Evolutionary conservation across 2,888 invertebrate genomes (phyloP).

Genomic region (Drosophila gaucha): DNA sequence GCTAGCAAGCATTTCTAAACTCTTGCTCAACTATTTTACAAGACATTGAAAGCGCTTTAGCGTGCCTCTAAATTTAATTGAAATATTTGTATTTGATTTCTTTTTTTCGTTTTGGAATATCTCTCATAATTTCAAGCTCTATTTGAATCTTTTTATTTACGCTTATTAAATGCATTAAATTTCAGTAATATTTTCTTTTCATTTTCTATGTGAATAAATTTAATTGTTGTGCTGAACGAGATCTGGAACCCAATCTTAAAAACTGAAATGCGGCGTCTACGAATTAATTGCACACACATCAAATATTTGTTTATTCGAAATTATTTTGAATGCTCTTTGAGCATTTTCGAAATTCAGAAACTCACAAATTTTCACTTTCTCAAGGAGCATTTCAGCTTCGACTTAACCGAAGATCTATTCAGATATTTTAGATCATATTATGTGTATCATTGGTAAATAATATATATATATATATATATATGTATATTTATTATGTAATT

Average conservation of each 20-base stretch:
- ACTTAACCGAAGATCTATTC: slow-evolving; percentile 32
- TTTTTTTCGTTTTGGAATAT: slow-evolving; percentile 17
- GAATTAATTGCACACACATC: slow-evolving; percentile 33
- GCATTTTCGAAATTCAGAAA: slow-evolving; percentile 18
- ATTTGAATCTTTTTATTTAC: slow-evolving; percentile 67
- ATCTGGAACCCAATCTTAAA: slow-evolving; percentile 2
- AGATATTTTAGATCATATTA: slow-evolving; percentile 17
- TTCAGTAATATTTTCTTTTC: slow-evolving; percentile 59
- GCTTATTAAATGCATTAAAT: slow-evolving; percentile 76
- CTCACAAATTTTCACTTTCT: slow-evolving; percentile 12
- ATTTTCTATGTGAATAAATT: slow-evolving; percentile 27
- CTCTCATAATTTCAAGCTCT: slow-evolving; percentile 59
- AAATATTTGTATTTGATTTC: slow-evolving; percentile 14
- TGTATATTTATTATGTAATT: slow-evolving; percentile 49
- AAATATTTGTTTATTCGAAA: slow-evolving; percentile 10
- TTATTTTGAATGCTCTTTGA: slow-evolving; percentile 34
- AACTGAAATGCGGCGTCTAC: slow-evolving; percentile 44
- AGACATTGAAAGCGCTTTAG: slow-evolving; percentile 57
- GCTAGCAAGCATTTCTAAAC: slow-evolving; percentile 45
- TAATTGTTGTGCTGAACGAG: slow-evolving; percentile 41
- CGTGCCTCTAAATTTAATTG: slow-evolving; percentile 44
- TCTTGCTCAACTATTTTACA: slow-evolving; percentile 62
- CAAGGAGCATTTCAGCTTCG: slow-evolving; percentile 35
- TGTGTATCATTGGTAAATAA: slow-evolving; percentile 58
- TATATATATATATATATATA: slow-evolving; percentile 62